Evolutionary conservation across 2,797 vertebrate genomes (phyloP).

Genomic region (Xyrichtys novacula): DNA sequence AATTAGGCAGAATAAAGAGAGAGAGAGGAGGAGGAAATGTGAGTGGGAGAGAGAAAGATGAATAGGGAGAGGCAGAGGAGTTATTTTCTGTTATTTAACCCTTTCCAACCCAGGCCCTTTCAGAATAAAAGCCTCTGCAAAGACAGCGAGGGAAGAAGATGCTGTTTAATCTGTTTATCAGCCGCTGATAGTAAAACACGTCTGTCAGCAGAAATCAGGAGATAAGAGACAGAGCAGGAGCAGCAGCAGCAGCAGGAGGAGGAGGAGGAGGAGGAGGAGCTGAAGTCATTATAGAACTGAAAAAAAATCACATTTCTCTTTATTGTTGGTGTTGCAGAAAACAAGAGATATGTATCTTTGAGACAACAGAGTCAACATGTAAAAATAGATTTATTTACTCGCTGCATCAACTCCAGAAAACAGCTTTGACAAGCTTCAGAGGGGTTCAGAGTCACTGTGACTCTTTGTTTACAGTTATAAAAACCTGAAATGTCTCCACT

Average conservation of each 20-base stretch:
- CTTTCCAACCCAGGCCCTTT: constrained; percentile 13
- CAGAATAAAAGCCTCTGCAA: constrained; percentile 26
- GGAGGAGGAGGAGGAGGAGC: background rate
- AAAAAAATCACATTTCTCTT: background rate
- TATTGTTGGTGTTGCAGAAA: background rate
- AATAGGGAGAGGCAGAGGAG: background rate
- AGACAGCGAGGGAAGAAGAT: background rate
- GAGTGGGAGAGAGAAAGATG: background rate
- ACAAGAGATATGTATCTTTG: background rate
- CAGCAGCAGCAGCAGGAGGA: background rate
- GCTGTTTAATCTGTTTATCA: background rate
- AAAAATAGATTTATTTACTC: constrained; percentile 2
- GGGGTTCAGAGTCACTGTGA: background rate
- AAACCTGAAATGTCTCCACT: background rate
- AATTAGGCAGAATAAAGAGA: constrained; percentile 50
- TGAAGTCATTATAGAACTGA: background rate
- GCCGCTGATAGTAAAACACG: background rate
- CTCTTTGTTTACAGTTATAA: background rate
- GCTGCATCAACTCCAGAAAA: background rate
- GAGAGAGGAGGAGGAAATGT: background rate
- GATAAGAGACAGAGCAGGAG: background rate
- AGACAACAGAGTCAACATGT: background rate
- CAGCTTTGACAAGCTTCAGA: background rate
- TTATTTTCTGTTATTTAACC: constrained; percentile 9
- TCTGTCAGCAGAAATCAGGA: constrained; percentile 7